A percentile compares a stretch with the other conserved stretches of the same genome.
Conservation (phyloP, 1,140 invertebrate species). For the Rhynchophorus ferrugineus region DNA sequence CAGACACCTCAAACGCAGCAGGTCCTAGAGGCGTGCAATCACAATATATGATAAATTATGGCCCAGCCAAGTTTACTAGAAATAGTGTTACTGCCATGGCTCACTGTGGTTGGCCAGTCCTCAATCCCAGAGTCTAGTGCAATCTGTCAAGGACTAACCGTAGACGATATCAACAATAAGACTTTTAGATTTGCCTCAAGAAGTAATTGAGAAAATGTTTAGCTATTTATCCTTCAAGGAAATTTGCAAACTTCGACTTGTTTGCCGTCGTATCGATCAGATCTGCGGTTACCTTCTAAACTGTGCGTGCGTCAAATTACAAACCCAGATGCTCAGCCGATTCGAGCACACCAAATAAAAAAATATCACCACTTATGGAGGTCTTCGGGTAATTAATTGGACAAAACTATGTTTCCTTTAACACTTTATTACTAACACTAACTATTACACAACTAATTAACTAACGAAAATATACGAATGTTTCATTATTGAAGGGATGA, state of each 20-base stretch:
- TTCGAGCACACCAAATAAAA: slow-evolving; percentile 82
- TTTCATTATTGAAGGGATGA: no score
- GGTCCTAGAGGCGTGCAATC: slow-evolving; percentile 40
- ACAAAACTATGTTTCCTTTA: no score
- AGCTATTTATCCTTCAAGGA: slow-evolving; percentile 66
- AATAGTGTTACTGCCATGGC: slow-evolving; percentile 40
- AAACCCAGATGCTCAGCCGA: slow-evolving; percentile 68
- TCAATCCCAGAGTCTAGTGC: slow-evolving; percentile 34
- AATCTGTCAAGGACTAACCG: slow-evolving; percentile 38
- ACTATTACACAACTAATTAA: no score
- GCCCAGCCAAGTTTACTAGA: slow-evolving; percentile 35
- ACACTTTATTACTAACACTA: no score
- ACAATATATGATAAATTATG: slow-evolving; percentile 13
- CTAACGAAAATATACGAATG: no score
- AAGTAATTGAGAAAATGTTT: slow-evolving; percentile 73
- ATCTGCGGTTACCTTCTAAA: slow-evolving; percentile 71
- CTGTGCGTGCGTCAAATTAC: slow-evolving; percentile 70
- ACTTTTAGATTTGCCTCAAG: slow-evolving; percentile 66
- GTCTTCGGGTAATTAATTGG: no score
- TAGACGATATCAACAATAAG: slow-evolving; percentile 26
- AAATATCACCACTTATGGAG: no score
- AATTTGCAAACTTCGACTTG: slow-evolving; percentile 66
- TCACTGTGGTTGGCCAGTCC: slow-evolving; percentile 39
- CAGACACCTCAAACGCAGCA: not conserved
- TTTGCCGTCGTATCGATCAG: slow-evolving; percentile 68